phyloP scores from a whole-genome alignment of 2,797 vertebrate genomes.

The Threskiornis aethiopicus region DNA sequence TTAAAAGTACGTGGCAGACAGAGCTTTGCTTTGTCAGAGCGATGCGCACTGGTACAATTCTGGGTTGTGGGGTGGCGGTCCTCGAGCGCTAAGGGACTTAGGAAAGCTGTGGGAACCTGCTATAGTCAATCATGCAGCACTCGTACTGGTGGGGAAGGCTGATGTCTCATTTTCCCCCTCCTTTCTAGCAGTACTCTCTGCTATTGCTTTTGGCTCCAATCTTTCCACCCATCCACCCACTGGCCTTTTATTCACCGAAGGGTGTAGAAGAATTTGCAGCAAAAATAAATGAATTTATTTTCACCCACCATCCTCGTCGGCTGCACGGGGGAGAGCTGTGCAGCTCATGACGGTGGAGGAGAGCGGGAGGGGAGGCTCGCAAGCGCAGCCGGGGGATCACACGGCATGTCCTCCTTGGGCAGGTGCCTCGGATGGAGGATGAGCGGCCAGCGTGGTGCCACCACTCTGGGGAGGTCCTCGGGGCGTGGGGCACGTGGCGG shows the following conservation, averaged over 20 bases:
- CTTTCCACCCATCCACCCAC: constrained; percentile 56
- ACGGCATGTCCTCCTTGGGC: neutral
- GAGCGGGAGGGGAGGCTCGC: neutral
- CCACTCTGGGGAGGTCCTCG: fast-evolving
- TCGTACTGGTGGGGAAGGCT: neutral
- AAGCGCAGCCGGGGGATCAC: neutral
- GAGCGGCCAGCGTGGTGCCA: fast-evolving
- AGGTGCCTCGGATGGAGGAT: neutral
- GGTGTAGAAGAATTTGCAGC: constrained; percentile 28
- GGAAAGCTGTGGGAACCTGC: neutral
- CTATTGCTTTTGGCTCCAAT: neutral
- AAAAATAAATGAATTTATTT: constrained; percentile 56
- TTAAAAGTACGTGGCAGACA: neutral
- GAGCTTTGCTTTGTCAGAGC: neutral
- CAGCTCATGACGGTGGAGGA: neutral
- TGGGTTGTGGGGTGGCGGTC: neutral
- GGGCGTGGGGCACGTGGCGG: fast-evolving
- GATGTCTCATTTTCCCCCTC: neutral
- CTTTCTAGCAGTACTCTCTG: neutral
- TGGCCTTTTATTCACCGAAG: constrained; percentile 20
- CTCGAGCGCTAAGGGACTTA: fast-evolving
- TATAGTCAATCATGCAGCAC: neutral
- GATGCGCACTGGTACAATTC: neutral
- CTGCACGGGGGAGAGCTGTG: neutral
- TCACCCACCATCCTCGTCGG: neutral